phyloP scores from a whole-genome alignment of 2,113 vertebrate genomes.

The Atlantisia rogersi region DNA sequence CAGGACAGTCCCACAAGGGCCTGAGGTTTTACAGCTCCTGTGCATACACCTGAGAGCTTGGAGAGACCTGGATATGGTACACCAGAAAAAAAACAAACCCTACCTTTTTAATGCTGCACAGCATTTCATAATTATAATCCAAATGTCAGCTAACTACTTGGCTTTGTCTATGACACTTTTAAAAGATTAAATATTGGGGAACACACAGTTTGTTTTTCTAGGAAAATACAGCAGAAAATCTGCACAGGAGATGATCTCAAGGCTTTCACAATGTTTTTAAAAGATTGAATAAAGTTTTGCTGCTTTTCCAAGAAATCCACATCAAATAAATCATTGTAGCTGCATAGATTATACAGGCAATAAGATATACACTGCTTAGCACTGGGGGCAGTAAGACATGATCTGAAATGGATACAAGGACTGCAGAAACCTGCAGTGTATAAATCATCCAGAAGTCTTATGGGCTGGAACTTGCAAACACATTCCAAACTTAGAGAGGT shows the following conservation, averaged over 20 bases:
- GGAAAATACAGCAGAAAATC: not conserved
- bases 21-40: not conserved
- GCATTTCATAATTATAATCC: not conserved
- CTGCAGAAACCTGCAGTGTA: not conserved
- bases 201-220: not conserved
- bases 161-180: not conserved
- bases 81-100: not conserved
- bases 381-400: not conserved
- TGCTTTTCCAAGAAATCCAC: not conserved
- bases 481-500: not conserved
- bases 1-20: not conserved
- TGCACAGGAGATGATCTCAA: not conserved
- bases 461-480: not conserved
- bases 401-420: not conserved
- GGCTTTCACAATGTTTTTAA: not conserved
- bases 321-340: not conserved
- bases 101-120: not conserved
- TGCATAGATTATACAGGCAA: not conserved
- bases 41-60: not conserved
- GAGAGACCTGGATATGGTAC: not conserved
- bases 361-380: not conserved
- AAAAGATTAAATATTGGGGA: not conserved
- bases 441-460: not conserved
- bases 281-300: not conserved
- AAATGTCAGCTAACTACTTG: not conserved